Conservation (phyloP, 30 jellyfish, hydroid and myxozoan genomes). For the Calvadosia cruxmelitensis region DNA sequence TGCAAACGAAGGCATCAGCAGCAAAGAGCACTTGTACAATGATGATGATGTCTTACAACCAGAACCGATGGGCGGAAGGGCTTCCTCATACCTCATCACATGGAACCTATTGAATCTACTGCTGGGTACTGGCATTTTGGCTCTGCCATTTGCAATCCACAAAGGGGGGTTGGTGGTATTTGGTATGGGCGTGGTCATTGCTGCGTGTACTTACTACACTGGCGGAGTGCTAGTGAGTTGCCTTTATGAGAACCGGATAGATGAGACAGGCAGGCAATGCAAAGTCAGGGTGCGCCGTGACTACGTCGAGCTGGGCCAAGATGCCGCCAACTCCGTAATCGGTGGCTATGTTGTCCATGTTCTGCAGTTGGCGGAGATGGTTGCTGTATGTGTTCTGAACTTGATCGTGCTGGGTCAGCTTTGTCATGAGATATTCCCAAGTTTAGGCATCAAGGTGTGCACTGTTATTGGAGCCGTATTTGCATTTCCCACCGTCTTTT, state of each 20-base stretch:
- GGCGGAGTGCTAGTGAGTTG: conserved; percentile 52
- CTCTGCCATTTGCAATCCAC: conserved; percentile 69
- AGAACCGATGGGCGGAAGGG: conserved; percentile 24
- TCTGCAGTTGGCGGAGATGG: conserved; percentile 53
- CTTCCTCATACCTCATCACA: conserved; percentile 54
- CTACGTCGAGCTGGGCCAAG: conserved; percentile 66
- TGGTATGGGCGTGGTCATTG: conserved; percentile 37
- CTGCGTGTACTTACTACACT: conserved; percentile 43
- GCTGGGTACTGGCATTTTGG: conserved; percentile 49
- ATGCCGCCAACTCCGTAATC: conserved; percentile 22
- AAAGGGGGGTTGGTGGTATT: conserved; percentile 53
- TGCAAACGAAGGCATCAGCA: neutral
- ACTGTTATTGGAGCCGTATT: conserved; percentile 67
- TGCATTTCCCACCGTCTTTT: conserved; percentile 78
- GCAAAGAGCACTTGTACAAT: neutral
- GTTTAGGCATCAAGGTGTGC: conserved; percentile 42
- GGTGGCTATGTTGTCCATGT: conserved; percentile 56
- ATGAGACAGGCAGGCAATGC: conserved; percentile 20
- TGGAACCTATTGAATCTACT: conserved; percentile 78
- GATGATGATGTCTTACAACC: neutral
- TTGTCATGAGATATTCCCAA: conserved; percentile 50
- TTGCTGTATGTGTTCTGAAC: conserved; percentile 56
- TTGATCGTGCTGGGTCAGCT: conserved; percentile 68
- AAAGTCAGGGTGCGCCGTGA: conserved; percentile 37
- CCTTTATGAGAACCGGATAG: conserved; percentile 47